Evolutionary conservation across 2,797 vertebrate species (phyloP).

Genomic region (Rhinoraja longicauda): DNA sequence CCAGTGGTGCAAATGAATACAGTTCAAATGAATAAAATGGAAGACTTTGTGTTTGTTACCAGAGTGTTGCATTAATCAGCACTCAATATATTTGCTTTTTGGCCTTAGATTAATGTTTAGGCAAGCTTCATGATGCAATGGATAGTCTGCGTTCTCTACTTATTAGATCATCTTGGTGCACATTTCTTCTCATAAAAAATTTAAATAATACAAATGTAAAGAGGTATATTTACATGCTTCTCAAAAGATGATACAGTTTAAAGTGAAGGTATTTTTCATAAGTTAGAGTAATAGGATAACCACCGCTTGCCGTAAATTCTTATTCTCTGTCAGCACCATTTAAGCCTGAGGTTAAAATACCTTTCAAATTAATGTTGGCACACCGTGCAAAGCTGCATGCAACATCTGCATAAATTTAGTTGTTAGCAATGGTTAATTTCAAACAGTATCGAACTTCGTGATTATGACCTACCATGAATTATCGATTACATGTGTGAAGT

Average conservation of each 20-base stretch:
- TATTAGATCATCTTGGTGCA: not conserved
- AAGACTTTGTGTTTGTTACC: not conserved
- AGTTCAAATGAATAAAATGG: not conserved
- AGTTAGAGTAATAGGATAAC: not conserved
- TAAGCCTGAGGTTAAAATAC: constrained; percentile 4
- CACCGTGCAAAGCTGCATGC: not conserved
- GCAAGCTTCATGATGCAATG: not conserved
- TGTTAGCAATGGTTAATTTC: not conserved
- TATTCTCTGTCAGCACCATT: not conserved
- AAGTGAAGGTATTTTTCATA: not conserved
- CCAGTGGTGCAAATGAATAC: not conserved
- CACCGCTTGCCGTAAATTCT: not conserved
- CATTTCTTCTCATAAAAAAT: constrained; percentile 1
- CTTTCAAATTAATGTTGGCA: not conserved
- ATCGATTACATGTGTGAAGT: not conserved
- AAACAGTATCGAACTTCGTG: not conserved
- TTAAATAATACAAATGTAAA: not conserved
- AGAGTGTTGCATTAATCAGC: not conserved
- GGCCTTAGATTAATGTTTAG: not conserved
- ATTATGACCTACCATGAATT: constrained; percentile 13
- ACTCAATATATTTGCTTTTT: not conserved
- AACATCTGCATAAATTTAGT: not conserved
- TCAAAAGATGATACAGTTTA: not conserved
- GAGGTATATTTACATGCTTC: not conserved
- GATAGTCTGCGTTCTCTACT: not conserved